A percentile compares a stretch with the other conserved stretches of the same genome.
Conservation (phyloP, 2,888 invertebrate genomes). For the Imbricaverruca yamaguchii region DNA sequence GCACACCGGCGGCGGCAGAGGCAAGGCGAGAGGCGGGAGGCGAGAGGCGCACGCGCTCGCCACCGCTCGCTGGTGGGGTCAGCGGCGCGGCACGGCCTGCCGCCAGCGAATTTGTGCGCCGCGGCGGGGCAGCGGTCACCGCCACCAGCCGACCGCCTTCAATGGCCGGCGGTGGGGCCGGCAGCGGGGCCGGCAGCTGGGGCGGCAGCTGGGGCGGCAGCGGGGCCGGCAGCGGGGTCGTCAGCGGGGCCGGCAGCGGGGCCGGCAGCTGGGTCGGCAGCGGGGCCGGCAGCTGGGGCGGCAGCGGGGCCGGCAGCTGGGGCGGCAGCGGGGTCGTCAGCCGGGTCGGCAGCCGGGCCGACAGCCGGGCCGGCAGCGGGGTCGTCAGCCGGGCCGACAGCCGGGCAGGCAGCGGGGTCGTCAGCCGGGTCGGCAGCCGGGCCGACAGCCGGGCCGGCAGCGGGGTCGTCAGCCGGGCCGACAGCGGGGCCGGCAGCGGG, state of each 20-base stretch:
- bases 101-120: no score
- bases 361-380: background rate
- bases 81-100: no score
- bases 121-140: no score
- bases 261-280: no score
- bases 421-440: background rate
- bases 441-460: background rate
- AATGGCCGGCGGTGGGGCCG: background rate
- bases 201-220: background rate
- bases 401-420: background rate
- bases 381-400: background rate
- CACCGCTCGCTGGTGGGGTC: no score
- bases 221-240: no score
- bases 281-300: background rate
- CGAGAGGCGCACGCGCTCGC: no score
- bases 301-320: no score
- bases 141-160: no score
- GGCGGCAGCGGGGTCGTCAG: background rate
- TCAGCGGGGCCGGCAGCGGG: background rate
- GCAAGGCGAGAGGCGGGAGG: no score
- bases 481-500: background rate
- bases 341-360: background rate
- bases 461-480: background rate
- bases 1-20: no score
- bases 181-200: background rate